Conservation (phyloP, 2,888 invertebrate genomes). For the Podabrus alpinus region DNA sequence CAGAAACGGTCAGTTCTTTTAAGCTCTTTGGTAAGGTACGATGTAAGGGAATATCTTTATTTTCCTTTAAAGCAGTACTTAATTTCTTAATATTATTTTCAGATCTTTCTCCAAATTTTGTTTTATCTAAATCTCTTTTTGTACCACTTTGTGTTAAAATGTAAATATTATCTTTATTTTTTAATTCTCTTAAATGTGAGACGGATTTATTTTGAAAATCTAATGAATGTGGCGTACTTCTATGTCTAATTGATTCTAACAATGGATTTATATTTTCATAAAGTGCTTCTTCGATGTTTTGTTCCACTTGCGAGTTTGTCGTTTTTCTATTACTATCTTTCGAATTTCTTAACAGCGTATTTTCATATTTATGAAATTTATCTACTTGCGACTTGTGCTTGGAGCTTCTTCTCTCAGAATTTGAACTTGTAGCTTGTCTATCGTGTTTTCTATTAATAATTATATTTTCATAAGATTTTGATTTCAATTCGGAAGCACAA, state of each 20-base stretch:
- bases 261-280: slow-evolving; percentile 22
- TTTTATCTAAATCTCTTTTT: slow-evolving; percentile 9
- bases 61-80: slow-evolving; percentile 7
- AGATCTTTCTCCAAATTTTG: slow-evolving; percentile 13
- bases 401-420: slow-evolving; percentile 16
- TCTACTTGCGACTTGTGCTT: slow-evolving; percentile 28
- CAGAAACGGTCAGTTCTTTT: slow-evolving; percentile 40
- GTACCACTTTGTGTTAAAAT: slow-evolving; percentile 6
- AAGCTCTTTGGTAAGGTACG: slow-evolving; percentile 47
- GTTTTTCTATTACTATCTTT: slow-evolving; percentile 21
- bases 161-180: slow-evolving; percentile 17
- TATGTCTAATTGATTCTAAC: slow-evolving; percentile 25
- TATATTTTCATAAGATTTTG: slow-evolving; percentile 28
- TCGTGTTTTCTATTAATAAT: slow-evolving; percentile 22
- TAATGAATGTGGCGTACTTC: slow-evolving; percentile 26
- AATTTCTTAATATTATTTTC: slow-evolving; percentile 20
- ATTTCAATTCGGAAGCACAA: slow-evolving; percentile 21
- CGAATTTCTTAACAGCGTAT: slow-evolving; percentile 22
- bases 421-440: slow-evolving; percentile 22
- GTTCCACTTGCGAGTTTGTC: slow-evolving; percentile 24
- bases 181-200: slow-evolving; percentile 14
- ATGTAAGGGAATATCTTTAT: slow-evolving; percentile 38
- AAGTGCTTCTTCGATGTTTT: slow-evolving; percentile 6
- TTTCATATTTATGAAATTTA: slow-evolving; percentile 34
- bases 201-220: slow-evolving; percentile 23